Evolutionary conservation across 1,140 invertebrate genomes (phyloP), one percentile per base, ranked within the genome.

Genomic region (Dreissena rostriformis): DNA sequence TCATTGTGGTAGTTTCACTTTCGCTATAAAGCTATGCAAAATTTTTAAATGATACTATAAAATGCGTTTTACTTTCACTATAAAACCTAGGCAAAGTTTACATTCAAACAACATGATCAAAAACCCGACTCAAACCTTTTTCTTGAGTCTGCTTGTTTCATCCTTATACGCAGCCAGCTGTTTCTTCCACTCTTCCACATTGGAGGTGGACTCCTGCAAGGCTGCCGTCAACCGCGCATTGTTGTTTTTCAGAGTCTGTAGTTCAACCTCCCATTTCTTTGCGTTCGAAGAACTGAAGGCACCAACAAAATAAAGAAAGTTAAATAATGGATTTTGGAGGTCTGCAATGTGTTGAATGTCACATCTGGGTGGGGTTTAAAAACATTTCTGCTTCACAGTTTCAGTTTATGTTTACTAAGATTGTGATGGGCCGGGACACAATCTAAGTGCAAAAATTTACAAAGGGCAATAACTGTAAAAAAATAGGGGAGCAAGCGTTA

Each of bases 161-260:
- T 99, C 98, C 94, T 99, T 98, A 91, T 99, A 98, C 55, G 97
- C 96, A 87, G 98, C 98, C 78, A 99, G 94, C 92, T 99, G 98
- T 87, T 97, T 95, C 94, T 99, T 99, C 98, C 98, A 99, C 93
- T 99, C 98, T 90, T 99, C 98, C 11, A 99, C 98, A 94, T 99
- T 99, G 61, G 98, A 97, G 39, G 98, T 99, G 86, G 97, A 98
- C 94, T 99, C 98, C 94, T 99, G 98, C 71, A 99, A 95, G 14
- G 98, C 98, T 90, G 97, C 97, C 12, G 98, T 99, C 89, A 99
- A 94, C 89, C 98, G 95, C 19, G 97, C 96, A 94, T 99, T 99
- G 93, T 99, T 99, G 89, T 97, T 98, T 94, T 99, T 99, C 86
- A 99, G 94, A 11, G 98, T 99, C 81, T 97, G 96, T 86, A 99